These are phyloP conservation scores for Taeniopygia guttata DNA, from an alignment of 2,797 vertebrate genomes.

Conservation along the genomic window DNA sequence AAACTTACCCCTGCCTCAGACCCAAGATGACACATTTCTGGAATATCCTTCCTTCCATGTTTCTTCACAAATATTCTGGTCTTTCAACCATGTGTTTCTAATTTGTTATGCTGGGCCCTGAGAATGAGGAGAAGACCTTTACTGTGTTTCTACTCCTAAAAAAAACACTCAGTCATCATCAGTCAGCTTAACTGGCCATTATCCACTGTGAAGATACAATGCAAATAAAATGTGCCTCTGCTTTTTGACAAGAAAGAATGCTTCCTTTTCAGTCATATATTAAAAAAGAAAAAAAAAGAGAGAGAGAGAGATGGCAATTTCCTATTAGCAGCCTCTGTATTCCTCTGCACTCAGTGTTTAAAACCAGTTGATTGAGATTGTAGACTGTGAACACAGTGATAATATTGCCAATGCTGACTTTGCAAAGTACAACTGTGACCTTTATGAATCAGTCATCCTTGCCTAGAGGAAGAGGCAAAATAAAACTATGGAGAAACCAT, in stretches of 20 bases:
- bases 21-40: not conserved
- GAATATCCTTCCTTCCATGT: not conserved
- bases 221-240: not conserved
- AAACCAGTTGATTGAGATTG: not conserved
- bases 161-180: not conserved
- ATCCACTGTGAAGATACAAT: not conserved
- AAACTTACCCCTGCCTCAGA: not conserved
- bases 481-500: not conserved
- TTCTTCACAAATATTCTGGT: not conserved
- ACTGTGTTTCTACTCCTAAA: not conserved
- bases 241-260: not conserved
- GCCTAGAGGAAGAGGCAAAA: not conserved
- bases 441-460: not conserved
- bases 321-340: not conserved
- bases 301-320: not conserved
- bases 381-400: not conserved
- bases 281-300: not conserved
- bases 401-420: not conserved
- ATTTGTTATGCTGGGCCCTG: not conserved
- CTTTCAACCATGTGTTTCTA: not conserved
- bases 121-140: not conserved
- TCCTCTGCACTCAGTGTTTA: not conserved
- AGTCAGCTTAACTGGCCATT: constrained; percentile 8
- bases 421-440: not conserved
- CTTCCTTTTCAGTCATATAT: not conserved